These are phyloP conservation scores for Pluvialis apricaria DNA, from an alignment of 2,113 vertebrate species.

Conservation along the genomic window DNA sequence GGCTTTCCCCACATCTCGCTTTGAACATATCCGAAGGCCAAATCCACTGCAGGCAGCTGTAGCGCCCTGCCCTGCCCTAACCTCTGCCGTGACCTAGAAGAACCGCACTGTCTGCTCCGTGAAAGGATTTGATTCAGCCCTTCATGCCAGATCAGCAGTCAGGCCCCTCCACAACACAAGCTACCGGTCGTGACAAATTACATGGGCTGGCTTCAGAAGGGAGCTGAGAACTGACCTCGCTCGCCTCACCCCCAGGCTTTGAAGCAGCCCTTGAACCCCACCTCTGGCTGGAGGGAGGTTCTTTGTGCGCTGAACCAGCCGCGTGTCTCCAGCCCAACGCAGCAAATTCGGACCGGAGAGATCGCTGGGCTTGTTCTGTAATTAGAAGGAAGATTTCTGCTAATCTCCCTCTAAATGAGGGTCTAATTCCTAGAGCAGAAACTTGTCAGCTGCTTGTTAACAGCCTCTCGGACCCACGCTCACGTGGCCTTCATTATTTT, in stretches of 20 bases:
- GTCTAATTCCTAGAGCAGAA: constrained; percentile 72
- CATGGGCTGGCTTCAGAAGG: neutral
- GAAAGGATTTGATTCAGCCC: neutral
- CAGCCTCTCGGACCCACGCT: constrained; percentile 43
- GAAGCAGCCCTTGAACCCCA: neutral
- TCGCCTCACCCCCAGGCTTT: neutral
- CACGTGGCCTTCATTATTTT: constrained; percentile 1
- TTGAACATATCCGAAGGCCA: neutral
- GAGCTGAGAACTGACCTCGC: neutral
- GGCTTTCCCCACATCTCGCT: neutral
- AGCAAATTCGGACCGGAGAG: neutral
- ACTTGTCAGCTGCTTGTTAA: constrained; percentile 81
- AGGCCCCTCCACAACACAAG: neutral
- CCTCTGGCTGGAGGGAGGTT: neutral
- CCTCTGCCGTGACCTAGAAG: neutral
- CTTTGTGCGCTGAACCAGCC: neutral
- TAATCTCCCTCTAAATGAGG: constrained; percentile 73
- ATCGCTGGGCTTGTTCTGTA: neutral
- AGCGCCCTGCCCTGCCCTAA: neutral
- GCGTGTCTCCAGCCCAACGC: neutral
- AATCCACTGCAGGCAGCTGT: neutral
- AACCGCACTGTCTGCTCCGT: neutral
- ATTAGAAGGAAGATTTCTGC: constrained; percentile 66
- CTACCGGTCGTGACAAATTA: constrained; percentile 4
- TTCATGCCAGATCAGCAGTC: neutral